Conservation (phyloP, 2,797 vertebrate species). For the Myotis daubentonii region DNA sequence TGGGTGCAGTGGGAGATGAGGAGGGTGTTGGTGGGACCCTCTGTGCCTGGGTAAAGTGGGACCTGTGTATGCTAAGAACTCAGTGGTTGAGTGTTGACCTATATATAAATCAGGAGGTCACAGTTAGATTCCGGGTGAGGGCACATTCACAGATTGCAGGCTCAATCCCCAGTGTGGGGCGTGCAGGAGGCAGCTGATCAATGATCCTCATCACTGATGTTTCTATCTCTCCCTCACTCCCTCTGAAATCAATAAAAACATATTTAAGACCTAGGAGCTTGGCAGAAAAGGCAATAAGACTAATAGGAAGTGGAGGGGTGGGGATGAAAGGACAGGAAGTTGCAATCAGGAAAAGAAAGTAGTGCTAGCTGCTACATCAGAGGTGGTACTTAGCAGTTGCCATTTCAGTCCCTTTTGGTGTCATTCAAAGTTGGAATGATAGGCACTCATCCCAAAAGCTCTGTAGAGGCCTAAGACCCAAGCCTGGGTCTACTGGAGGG, state of each 20-base stretch:
- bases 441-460: neutral
- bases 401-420: neutral
- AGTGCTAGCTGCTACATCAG: neutral
- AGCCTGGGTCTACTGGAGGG: neutral
- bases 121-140: too few relatives aligned
- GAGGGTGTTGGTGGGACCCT: neutral
- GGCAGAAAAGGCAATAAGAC: neutral
- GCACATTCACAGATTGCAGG: too few relatives aligned
- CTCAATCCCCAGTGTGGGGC: too few relatives aligned
- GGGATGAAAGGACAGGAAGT: neutral
- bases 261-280: neutral
- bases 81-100: too few relatives aligned
- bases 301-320: neutral
- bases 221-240: too few relatives aligned
- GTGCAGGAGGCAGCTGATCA: too few relatives aligned
- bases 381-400: neutral
- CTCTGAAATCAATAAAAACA: too few relatives aligned
- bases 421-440: neutral
- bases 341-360: neutral
- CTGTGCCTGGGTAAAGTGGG: neutral
- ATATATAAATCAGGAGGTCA: too few relatives aligned
- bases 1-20: neutral
- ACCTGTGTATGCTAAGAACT: neutral
- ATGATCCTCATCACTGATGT: too few relatives aligned
- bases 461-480: neutral